phyloP scores from a whole-genome alignment of 1,140 invertebrate species.

The Pogonomyrmex californicus region DNA sequence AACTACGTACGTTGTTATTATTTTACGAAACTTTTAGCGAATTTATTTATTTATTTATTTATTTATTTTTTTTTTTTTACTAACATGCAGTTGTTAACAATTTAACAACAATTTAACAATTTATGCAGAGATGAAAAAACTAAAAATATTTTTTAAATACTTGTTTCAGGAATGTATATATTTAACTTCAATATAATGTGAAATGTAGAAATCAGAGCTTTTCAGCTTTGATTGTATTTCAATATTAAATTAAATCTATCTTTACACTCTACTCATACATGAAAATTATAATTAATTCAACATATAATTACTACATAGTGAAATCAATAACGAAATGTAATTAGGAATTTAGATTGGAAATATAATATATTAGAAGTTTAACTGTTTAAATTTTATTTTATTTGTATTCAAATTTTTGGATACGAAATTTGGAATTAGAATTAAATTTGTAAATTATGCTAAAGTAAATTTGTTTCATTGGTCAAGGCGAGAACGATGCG shows the following conservation, averaged over 20 bases:
- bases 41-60: background rate
- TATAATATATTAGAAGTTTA: too few relatives aligned
- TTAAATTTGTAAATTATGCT: background rate
- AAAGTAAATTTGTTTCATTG: background rate
- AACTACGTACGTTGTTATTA: background rate
- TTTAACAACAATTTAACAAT: background rate
- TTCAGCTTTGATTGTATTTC: background rate
- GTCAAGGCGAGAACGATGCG: background rate
- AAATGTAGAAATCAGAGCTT: background rate
- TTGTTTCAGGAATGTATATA: background rate
- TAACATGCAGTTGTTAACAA: background rate
- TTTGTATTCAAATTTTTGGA: background rate
- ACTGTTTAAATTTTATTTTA: too few relatives aligned
- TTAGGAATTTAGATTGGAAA: background rate
- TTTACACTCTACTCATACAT: background rate
- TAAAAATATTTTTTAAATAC: constrained; percentile 7
- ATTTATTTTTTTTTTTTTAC: background rate
- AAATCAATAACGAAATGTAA: background rate
- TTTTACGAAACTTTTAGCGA: background rate
- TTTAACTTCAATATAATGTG: background rate
- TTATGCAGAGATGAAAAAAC: background rate
- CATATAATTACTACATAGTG: background rate
- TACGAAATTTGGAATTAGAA: background rate
- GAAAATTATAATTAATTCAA: background rate
- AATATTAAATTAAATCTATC: constrained; percentile 3